Evolutionary conservation across 2,888 invertebrate genomes (phyloP).

Genomic region (Clusia tigrina): DNA sequence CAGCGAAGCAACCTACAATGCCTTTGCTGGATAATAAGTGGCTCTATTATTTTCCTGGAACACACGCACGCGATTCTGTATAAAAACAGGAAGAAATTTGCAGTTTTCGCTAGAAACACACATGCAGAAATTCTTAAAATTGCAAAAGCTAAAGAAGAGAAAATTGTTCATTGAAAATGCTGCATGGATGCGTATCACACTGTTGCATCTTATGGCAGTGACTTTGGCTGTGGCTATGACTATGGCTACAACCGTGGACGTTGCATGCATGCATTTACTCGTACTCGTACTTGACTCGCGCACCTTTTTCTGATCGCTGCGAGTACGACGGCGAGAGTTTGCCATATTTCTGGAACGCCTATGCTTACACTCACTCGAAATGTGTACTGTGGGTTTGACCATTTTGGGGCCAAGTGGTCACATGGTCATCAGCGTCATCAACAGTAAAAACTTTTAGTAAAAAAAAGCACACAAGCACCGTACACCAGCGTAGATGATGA

Average conservation of each 20-base stretch:
- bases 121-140: not conserved
- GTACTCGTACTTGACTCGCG: not conserved
- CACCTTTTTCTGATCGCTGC: not conserved
- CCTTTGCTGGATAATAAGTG: not conserved
- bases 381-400: slow-evolving; percentile 23
- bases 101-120: not conserved
- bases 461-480: too few relatives aligned
- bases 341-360: not conserved
- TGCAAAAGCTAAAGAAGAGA: not conserved
- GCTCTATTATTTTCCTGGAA: not conserved
- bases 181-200: not conserved
- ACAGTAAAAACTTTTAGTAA: slow-evolving; percentile 5
- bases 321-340: not conserved
- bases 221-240: not conserved
- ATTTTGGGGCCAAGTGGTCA: slow-evolving; percentile 25
- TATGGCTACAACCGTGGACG: not conserved
- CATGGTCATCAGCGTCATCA: slow-evolving; percentile 22
- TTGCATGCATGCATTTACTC: not conserved
- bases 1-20: not conserved
- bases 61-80: not conserved
- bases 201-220: not conserved
- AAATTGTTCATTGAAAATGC: not conserved
- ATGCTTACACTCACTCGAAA: not conserved
- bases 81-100: not conserved
- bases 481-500: too few relatives aligned